A percentile compares a stretch with the other conserved stretches of the same genome.
Evolutionary conservation across 2,888 invertebrate genomes (phyloP).

Genomic region (Andrena marginata): DNA sequence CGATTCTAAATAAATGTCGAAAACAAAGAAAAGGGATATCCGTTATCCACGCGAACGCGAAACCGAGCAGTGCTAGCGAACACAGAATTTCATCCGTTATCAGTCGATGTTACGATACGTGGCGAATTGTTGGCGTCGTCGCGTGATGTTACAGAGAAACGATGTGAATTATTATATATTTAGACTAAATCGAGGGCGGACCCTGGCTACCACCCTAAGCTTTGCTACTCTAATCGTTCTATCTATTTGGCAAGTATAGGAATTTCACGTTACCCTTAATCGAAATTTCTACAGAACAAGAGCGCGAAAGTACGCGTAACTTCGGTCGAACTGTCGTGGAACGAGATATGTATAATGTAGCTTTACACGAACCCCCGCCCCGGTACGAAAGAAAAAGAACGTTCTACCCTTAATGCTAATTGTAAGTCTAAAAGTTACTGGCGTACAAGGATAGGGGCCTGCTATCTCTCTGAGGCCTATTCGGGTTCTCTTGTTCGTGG

Average conservation of each 20-base stretch:
- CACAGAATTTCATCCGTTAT: constrained; percentile 42
- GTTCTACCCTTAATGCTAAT: constrained; percentile 1
- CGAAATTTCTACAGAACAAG: constrained; percentile 34
- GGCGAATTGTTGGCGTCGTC: constrained; percentile 30
- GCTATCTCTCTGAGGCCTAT: constrained; percentile 73
- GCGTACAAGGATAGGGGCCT: constrained; percentile 80
- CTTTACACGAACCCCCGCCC: background rate
- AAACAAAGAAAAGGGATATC: constrained; percentile 1
- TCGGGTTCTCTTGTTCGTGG: constrained; percentile 59
- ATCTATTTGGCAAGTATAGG: constrained; percentile 79
- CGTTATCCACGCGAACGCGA: constrained; percentile 35
- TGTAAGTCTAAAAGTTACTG: constrained; percentile 73
- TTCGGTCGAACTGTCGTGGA: constrained; percentile 38
- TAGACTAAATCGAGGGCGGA: constrained; percentile 36
- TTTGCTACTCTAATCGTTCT: constrained; percentile 66
- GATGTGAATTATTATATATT: constrained; percentile 14
- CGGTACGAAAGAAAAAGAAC: background rate
- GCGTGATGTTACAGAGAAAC: constrained; percentile 47
- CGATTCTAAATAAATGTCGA: constrained; percentile 45
- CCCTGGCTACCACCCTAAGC: constrained; percentile 58
- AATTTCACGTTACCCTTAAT: constrained; percentile 65
- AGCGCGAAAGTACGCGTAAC: constrained; percentile 28
- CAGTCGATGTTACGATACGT: constrained; percentile 49
- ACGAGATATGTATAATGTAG: background rate
- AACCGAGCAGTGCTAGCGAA: constrained; percentile 51